These are phyloP conservation scores for Timandra comae DNA, from an alignment of 2,888 invertebrate genomes.

Conservation along the genomic window DNA sequence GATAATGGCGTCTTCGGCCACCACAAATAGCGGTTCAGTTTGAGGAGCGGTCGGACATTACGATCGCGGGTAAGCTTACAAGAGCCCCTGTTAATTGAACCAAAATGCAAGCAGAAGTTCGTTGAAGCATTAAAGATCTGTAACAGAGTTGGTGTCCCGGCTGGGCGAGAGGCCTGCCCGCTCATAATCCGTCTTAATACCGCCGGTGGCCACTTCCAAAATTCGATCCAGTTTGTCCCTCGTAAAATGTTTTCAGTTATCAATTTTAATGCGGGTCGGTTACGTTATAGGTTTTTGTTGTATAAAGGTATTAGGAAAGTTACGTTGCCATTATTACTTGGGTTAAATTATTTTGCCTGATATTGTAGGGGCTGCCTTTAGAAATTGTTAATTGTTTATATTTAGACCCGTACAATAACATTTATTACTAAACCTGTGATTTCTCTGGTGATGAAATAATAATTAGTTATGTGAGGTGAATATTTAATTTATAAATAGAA, in stretches of 20 bases:
- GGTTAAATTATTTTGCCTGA: too few species aligned
- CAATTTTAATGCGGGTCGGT: too few species aligned
- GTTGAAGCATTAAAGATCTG: slow-evolving; percentile 36
- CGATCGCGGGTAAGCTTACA: slow-evolving; percentile 25
- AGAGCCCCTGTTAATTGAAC: slow-evolving; percentile 30
- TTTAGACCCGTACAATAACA: too few species aligned
- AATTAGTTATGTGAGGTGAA: too few species aligned
- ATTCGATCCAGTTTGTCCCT: slow-evolving; percentile 13
- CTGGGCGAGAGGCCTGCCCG: slow-evolving; percentile 17
- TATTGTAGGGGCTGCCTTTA: too few species aligned
- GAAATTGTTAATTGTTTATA: too few species aligned
- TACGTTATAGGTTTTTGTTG: too few species aligned
- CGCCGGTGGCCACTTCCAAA: slow-evolving; percentile 17
- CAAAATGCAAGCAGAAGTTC: slow-evolving; percentile 36
- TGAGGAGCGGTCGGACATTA: slow-evolving; percentile 24
- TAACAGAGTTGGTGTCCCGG: slow-evolving; percentile 25
- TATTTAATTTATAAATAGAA: not conserved
- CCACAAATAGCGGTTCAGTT: slow-evolving; percentile 22
- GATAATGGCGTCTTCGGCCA: slow-evolving; percentile 16
- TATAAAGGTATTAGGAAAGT: too few species aligned
- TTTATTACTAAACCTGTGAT: too few species aligned
- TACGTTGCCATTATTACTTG: too few species aligned
- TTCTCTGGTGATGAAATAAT: too few species aligned
- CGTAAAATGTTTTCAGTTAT: not conserved
- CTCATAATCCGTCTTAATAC: slow-evolving; percentile 35